These are phyloP conservation scores for Dolomedes plantarius DNA, from an alignment of 2,888 invertebrate genomes.

Conservation along the genomic window DNA sequence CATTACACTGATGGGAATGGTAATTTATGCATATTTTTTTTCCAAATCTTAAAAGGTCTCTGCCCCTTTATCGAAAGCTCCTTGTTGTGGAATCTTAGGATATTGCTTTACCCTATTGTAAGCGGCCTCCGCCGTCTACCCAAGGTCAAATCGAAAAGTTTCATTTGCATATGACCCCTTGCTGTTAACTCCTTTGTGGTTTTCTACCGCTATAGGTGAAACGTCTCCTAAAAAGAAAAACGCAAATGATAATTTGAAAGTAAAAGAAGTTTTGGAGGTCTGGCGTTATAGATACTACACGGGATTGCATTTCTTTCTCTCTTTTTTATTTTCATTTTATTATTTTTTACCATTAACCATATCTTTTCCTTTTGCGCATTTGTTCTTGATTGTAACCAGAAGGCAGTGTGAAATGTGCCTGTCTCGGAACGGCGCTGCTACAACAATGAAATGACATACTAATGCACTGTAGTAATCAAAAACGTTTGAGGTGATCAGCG, in stretches of 20 bases:
- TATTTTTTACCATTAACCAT: constrained; percentile 5
- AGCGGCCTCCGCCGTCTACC: not conserved
- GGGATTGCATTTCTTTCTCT: not conserved
- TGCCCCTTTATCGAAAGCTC: not conserved
- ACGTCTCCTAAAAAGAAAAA: not conserved
- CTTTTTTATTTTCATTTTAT: not conserved
- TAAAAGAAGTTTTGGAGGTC: constrained; percentile 24
- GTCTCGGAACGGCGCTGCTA: too few relatives aligned
- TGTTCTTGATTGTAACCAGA: too few relatives aligned
- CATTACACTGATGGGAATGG: too few relatives aligned
- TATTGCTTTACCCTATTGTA: constrained; percentile 9
- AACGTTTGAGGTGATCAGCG: too few relatives aligned
- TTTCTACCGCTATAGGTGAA: constrained; percentile 10
- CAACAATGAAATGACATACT: too few relatives aligned
- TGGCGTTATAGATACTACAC: constrained; percentile 12
- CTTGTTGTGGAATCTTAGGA: not conserved
- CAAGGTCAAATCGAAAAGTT: constrained; percentile 21
- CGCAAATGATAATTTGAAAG: constrained; percentile 48
- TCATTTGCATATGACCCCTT: constrained; percentile 64
- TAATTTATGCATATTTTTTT: too few relatives aligned
- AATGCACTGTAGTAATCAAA: too few relatives aligned
- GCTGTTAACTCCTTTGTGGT: constrained; percentile 33
- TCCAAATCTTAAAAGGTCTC: too few relatives aligned
- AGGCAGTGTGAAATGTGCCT: too few relatives aligned
- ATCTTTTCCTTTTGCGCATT: too few relatives aligned